These are phyloP conservation scores for Panthera tigris DNA, from an alignment of 2,113 vertebrate species.

Conservation along the genomic window DNA sequence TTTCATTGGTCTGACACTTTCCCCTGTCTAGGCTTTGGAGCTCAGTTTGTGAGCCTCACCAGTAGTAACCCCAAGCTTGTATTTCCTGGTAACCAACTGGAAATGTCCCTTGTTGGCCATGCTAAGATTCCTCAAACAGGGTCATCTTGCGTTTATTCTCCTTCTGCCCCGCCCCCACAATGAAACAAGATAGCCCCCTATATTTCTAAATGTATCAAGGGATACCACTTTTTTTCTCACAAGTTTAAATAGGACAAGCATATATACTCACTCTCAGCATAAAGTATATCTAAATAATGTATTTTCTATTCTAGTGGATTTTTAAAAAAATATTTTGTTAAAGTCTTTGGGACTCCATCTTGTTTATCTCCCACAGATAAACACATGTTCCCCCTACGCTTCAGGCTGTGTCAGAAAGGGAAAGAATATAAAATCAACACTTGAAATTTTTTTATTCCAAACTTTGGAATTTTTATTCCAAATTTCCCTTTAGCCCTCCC, in stretches of 20 bases:
- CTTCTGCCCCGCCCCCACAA: conserved; percentile 71
- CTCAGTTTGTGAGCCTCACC: conserved; percentile 62
- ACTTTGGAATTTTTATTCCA: conserved; percentile 78
- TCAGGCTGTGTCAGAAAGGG: conserved; percentile 82
- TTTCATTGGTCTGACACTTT: conserved; percentile 61
- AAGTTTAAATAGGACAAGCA: conserved; percentile 89
- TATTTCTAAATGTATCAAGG: conserved; percentile 84
- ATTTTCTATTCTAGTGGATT: conserved; percentile 88
- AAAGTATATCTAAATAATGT: conserved; percentile 91
- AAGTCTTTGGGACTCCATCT: conserved; percentile 89
- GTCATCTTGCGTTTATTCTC: conserved; percentile 56
- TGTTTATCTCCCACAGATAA: conserved; percentile 85
- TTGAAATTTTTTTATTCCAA: conserved; percentile 76
- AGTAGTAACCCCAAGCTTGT: conserved; percentile 79
- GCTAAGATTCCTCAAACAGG: conserved; percentile 73
- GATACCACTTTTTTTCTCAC: conserved; percentile 84
- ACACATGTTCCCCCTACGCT: conserved; percentile 81
- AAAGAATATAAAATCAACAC: conserved; percentile 81
- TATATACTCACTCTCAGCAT: conserved; percentile 89
- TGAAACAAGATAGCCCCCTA: conserved; percentile 79
- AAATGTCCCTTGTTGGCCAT: conserved; percentile 62
- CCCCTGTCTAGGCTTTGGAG: conserved; percentile 63
- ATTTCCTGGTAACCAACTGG: conserved; percentile 74
- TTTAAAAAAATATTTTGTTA: conserved; percentile 89
- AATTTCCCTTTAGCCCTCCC: conserved; percentile 77